These are phyloP conservation scores for Florisuga fusca DNA, from an alignment of 2,797 vertebrate species.

Conservation along the genomic window DNA sequence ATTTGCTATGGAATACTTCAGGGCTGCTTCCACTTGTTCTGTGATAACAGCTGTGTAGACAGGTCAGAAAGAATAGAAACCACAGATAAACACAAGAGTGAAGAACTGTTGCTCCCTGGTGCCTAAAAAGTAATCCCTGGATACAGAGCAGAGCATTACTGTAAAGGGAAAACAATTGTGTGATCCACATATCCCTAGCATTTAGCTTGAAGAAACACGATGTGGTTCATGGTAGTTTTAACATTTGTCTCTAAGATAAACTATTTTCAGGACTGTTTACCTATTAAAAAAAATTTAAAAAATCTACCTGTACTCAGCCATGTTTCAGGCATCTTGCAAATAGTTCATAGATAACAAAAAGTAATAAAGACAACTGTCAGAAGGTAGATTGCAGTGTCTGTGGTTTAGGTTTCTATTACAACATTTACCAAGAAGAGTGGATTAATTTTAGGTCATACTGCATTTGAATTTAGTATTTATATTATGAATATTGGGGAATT, in stretches of 20 bases:
- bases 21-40: neutral
- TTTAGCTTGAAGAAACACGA: neutral
- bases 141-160: neutral
- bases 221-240: neutral
- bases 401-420: neutral
- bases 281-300: neutral
- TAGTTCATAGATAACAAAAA: neutral
- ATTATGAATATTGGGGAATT: neutral
- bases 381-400: neutral
- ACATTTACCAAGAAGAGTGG: neutral
- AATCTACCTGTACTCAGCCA: neutral
- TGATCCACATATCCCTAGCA: neutral
- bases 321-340: neutral
- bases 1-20: neutral
- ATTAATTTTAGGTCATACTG: conserved; percentile 4
- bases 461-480: conserved; percentile 1
- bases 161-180: neutral
- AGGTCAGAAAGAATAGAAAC: neutral
- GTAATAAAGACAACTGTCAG: neutral
- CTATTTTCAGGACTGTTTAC: neutral
- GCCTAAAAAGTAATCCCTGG: neutral
- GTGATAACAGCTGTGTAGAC: neutral
- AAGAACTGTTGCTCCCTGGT: conserved; percentile 56
- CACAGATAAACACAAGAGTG: neutral
- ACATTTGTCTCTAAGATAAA: neutral